These are phyloP conservation scores for Triplophysa dalaica DNA, from an alignment of 2,113 vertebrate genomes.

Conservation along the genomic window DNA sequence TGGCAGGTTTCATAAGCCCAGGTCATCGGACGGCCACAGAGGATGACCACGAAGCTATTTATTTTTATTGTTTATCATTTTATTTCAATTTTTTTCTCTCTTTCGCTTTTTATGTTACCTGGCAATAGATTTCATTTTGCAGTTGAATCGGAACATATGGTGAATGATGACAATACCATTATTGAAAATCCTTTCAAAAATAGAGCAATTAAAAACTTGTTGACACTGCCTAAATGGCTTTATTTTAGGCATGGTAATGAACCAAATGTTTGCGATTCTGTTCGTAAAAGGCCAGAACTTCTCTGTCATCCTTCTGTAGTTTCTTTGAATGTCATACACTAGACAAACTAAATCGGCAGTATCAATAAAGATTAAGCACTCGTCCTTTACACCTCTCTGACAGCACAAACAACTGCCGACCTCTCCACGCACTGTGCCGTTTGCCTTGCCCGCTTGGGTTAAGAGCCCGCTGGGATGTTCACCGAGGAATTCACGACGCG, in stretches of 20 bases:
- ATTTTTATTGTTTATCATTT: too few relatives aligned
- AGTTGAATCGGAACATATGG: too few relatives aligned
- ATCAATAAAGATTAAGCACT: constrained; percentile 61
- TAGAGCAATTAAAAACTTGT: constrained; percentile 46
- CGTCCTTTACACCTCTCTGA: constrained; percentile 58
- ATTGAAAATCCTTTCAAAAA: constrained; percentile 44
- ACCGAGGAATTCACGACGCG: not conserved
- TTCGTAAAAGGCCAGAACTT: not conserved
- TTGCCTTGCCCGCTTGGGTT: not conserved
- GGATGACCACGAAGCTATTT: too few relatives aligned
- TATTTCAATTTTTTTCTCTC: not conserved
- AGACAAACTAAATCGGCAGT: constrained; percentile 57
- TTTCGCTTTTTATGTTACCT: not conserved
- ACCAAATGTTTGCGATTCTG: constrained; percentile 33
- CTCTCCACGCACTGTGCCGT: constrained; percentile 48
- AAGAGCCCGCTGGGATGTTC: constrained; percentile 2
- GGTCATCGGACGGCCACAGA: too few relatives aligned
- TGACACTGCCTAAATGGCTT: constrained; percentile 13
- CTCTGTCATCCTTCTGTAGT: constrained; percentile 14
- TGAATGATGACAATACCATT: constrained; percentile 11
- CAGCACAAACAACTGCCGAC: constrained; percentile 66
- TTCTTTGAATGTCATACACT: constrained; percentile 44
- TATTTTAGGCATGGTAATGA: constrained; percentile 38
- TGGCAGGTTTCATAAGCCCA: too few relatives aligned
- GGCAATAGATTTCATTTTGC: too few relatives aligned